These are phyloP conservation scores for Vulpes lagopus DNA, from an alignment of 2,113 vertebrate species.

Conservation along the genomic window DNA sequence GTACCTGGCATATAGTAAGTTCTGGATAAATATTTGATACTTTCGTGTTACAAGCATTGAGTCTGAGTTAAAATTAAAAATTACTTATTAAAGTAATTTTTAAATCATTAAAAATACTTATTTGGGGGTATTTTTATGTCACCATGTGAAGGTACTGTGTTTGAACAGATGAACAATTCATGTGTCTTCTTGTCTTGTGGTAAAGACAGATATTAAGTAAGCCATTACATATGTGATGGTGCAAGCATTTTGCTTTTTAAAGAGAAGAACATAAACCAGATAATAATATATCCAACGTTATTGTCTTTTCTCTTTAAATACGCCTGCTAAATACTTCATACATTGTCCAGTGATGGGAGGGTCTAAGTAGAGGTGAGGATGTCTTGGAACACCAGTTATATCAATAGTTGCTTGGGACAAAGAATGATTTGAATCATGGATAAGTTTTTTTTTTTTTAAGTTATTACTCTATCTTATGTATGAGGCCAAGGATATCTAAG, in stretches of 20 bases:
- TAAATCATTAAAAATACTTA: background rate
- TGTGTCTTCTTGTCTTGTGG: background rate
- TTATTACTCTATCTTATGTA: background rate
- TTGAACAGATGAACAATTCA: background rate
- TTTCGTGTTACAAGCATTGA: background rate
- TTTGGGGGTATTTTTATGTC: background rate
- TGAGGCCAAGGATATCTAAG: background rate
- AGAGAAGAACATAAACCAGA: conserved; percentile 10
- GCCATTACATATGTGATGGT: background rate
- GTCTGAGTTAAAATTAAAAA: background rate
- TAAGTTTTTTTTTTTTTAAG: background rate
- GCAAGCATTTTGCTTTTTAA: conserved; percentile 27
- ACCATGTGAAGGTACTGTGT: background rate
- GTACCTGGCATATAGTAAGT: background rate
- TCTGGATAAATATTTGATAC: conserved; percentile 36
- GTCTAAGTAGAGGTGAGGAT: background rate
- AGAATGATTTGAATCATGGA: conserved; percentile 34
- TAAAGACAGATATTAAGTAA: conserved; percentile 48
- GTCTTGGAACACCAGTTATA: background rate
- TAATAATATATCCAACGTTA: conserved; percentile 14
- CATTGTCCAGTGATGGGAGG: background rate
- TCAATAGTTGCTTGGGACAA: background rate
- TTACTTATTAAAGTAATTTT: too few species aligned
- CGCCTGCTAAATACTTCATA: background rate
- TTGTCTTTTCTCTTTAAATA: conserved; percentile 37